Evolutionary conservation across 2,888 invertebrate genomes (phyloP).

Genomic region (Eupithecia tripunctaria): DNA sequence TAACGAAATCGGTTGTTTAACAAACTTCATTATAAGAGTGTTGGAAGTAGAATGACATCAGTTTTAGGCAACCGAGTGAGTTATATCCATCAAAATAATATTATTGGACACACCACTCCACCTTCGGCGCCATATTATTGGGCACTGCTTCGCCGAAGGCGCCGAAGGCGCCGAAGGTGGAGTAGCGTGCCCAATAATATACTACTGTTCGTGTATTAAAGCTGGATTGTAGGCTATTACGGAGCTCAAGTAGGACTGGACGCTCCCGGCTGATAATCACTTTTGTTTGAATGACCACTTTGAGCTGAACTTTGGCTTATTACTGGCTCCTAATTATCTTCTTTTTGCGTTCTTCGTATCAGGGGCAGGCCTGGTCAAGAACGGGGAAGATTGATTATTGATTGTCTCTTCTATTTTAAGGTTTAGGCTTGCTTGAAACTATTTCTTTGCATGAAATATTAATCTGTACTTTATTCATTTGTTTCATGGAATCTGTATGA

Average conservation of each 20-base stretch:
- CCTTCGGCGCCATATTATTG: too few relatives aligned
- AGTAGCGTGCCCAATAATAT: too few relatives aligned
- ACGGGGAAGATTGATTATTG: background rate
- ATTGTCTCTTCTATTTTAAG: background rate
- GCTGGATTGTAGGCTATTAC: conserved; percentile 39
- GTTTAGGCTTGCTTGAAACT: too few relatives aligned
- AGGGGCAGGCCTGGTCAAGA: conserved; percentile 35
- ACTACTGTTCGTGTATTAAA: conserved; percentile 37
- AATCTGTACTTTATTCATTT: background rate
- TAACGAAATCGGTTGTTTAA: too few relatives aligned
- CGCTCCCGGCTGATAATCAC: conserved; percentile 32
- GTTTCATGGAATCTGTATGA: background rate
- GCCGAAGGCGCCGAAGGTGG: too few relatives aligned
- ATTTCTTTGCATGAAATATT: background rate
- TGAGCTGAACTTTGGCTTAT: conserved; percentile 40
- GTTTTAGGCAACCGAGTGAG: too few relatives aligned
- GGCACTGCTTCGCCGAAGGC: too few relatives aligned
- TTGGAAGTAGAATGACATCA: too few relatives aligned
- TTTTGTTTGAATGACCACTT: conserved; percentile 40
- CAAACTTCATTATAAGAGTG: too few relatives aligned
- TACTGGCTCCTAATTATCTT: conserved; percentile 39
- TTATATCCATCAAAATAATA: too few relatives aligned
- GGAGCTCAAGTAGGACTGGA: conserved; percentile 38
- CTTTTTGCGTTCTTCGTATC: conserved; percentile 31
- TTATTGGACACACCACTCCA: too few relatives aligned